Percentiles rank a stretch among this genome's conserved stretches.
phyloP scores from a whole-genome alignment of 2,888 invertebrate genomes.

The Aporophyla lueneburgensis region DNA sequence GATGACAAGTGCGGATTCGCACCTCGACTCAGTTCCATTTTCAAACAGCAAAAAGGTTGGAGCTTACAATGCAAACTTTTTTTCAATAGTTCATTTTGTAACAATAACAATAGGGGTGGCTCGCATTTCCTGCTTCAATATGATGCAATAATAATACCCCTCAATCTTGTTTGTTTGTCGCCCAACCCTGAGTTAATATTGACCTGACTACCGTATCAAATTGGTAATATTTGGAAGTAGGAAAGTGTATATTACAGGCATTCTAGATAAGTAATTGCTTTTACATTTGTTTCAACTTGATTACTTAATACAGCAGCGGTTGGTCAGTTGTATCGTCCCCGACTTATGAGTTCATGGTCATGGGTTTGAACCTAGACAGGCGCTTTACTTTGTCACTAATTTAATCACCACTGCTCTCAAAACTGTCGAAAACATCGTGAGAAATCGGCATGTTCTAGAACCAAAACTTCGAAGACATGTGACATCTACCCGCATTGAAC shows the following conservation, averaged over 20 bases:
- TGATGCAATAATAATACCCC: constrained; percentile 46
- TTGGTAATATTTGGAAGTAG: constrained; percentile 36
- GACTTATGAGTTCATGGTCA: neutral
- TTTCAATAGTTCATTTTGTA: constrained; percentile 4
- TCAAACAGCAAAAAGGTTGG: constrained; percentile 5
- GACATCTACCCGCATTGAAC: no score
- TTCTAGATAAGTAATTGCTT: constrained; percentile 37
- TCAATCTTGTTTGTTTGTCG: constrained; percentile 33
- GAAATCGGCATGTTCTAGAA: neutral
- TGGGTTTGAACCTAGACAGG: neutral
- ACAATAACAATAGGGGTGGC: constrained; percentile 14
- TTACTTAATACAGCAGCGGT: neutral
- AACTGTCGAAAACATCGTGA: neutral
- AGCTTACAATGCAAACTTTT: neutral
- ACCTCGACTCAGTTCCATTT: neutral
- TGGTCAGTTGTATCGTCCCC: neutral
- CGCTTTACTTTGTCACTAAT: neutral
- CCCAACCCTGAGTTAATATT: constrained; percentile 54
- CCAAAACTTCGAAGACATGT: no score
- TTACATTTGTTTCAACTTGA: constrained; percentile 28
- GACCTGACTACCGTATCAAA: constrained; percentile 24
- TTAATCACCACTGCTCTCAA: neutral
- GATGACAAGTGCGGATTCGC: neutral
- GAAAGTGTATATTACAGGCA: constrained; percentile 4
- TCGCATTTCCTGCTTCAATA: constrained; percentile 1